phyloP scores from a whole-genome alignment of 2,113 vertebrate species.

The Lycocorax pyrrhopterus region DNA sequence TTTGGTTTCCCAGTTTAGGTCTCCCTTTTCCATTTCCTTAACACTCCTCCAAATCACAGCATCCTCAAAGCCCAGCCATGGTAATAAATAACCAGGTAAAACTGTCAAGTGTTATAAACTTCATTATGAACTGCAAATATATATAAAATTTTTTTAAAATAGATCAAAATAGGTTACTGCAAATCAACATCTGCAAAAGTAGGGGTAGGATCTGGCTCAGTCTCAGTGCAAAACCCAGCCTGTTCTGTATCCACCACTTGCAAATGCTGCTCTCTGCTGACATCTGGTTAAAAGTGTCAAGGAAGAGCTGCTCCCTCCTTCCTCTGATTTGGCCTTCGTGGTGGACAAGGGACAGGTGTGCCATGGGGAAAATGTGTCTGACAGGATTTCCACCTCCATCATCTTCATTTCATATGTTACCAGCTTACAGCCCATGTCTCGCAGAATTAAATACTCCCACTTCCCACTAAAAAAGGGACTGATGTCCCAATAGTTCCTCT shows the following conservation, averaged over 20 bases:
- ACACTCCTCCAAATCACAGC: neutral
- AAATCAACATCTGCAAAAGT: neutral
- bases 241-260: neutral
- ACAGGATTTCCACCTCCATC: neutral
- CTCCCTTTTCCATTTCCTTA: neutral
- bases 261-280: neutral
- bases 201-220: neutral
- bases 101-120: neutral
- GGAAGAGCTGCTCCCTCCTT: neutral
- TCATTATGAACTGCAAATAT: neutral
- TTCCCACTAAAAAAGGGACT: neutral
- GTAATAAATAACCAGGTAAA: neutral
- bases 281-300: neutral
- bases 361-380: neutral
- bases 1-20: neutral
- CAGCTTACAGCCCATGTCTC: neutral
- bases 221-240: neutral
- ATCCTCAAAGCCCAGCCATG: neutral
- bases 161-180: neutral
- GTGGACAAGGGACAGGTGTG: neutral
- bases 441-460: neutral
- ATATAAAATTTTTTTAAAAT: neutral
- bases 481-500: neutral
- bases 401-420: neutral
- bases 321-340: neutral